A percentile compares a stretch with the other conserved stretches of the same genome.
These are phyloP conservation scores for Shinisaurus crocodilurus DNA, from an alignment of 2,113 vertebrate species.

Conservation along the genomic window DNA sequence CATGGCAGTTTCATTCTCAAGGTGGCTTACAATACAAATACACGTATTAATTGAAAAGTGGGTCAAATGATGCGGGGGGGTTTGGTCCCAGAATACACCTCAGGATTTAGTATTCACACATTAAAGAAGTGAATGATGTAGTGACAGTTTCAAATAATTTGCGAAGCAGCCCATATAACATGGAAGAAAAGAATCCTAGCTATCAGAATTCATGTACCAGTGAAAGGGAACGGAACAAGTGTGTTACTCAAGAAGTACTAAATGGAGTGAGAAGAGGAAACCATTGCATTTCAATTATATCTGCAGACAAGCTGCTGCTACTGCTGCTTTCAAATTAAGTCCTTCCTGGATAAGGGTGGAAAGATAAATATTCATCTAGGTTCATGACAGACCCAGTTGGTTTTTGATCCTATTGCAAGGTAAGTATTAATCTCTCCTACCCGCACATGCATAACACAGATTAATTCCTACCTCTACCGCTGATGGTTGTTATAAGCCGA, in stretches of 20 bases:
- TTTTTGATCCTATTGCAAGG: not conserved
- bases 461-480: not conserved
- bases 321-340: not conserved
- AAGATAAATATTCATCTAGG: not conserved
- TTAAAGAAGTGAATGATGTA: not conserved
- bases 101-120: not conserved
- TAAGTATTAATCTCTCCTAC: not conserved
- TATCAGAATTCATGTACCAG: not conserved
- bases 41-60: not conserved
- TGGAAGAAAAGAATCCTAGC: not conserved
- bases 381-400: not conserved
- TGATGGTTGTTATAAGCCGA: not conserved
- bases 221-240: not conserved
- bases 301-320: not conserved
- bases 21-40: not conserved
- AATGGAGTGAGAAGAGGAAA: not conserved
- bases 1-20: not conserved
- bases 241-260: not conserved
- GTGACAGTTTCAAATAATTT: not conserved
- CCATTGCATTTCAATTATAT: not conserved
- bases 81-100: not conserved
- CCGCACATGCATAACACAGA: not conserved
- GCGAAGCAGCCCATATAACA: not conserved
- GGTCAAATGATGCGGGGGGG: not conserved
- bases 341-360: not conserved